phyloP scores from a whole-genome alignment of 2,113 vertebrate species.

The Caranx melampygus region DNA sequence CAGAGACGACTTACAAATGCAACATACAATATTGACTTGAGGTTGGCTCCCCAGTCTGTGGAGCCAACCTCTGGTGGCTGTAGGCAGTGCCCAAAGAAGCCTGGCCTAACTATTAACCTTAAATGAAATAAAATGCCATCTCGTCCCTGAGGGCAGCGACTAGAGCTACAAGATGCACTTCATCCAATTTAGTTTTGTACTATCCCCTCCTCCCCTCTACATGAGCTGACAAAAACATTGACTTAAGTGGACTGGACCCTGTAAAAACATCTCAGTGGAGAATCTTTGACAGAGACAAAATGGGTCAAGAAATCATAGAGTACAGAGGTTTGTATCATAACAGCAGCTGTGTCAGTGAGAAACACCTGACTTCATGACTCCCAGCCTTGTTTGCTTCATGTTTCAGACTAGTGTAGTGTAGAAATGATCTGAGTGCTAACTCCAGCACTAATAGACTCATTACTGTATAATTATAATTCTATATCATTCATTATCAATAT shows the following conservation, averaged over 20 bases:
- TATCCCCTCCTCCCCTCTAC: neutral
- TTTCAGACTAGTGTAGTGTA: too few relatives aligned
- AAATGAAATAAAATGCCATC: conserved; percentile 7
- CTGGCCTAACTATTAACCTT: neutral
- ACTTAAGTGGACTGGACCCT: neutral
- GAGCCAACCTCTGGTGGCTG: neutral
- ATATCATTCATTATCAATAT: too few relatives aligned
- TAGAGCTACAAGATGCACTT: neutral
- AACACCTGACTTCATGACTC: neutral
- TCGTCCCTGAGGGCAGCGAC: neutral
- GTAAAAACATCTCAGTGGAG: neutral
- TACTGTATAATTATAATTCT: too few relatives aligned
- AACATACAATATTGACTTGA: neutral
- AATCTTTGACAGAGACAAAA: neutral
- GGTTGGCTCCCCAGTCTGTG: neutral
- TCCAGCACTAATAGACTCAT: neutral
- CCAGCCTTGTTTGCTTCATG: too few relatives aligned
- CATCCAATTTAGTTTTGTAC: neutral
- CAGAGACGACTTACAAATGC: neutral
- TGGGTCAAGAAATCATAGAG: neutral
- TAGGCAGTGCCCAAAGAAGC: neutral
- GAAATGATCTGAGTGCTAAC: neutral
- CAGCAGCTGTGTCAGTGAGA: neutral
- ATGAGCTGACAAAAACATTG: neutral
- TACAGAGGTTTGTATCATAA: neutral